Base-by-base conservation (phyloP, 2,797 vertebrate species). In the Anniella stebbinsi region DNA sequence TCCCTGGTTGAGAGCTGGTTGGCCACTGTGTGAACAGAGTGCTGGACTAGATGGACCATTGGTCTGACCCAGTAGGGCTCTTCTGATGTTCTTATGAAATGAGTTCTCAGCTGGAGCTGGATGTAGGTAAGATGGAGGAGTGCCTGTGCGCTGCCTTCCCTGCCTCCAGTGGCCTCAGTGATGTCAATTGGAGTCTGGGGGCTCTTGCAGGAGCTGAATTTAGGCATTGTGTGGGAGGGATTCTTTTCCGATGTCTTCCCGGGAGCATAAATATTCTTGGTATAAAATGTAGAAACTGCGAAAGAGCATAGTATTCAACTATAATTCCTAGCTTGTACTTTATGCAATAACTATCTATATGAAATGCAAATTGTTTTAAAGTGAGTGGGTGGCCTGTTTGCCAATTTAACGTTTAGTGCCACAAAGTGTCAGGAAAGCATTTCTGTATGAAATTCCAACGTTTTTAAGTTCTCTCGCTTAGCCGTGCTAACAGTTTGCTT, bases 331-430 rank as follows among this genome's bases (percentile, higher is more conserved):
- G n/a, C 6, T 57, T n/a, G 28, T 70, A 4, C 57, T 70, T 84
- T 84, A 70, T n/a, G 10, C 17, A 41, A 21, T 45, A 84, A 69
- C 73, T 38, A 36, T n/a, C n/a, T 86, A 36, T 72, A 86, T 33
- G 67, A 75, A 38, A 86, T 28, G n/a, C 13, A 57, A 25, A 86
- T 72, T 36, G 33, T 57, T 86, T 21, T 66, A 30, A 38, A 75
- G 25, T 88, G 84, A 80, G 78, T 73, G 80, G 17, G 13, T 72
- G 91, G 83, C 8, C 69, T 88, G 89, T 87, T 70, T 91, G 60
- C 28, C 6, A 36, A 18, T 36, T 66, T 21, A 67, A 83, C 3
- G 45, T 69, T 88, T 67, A 89, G 76, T 89, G 77, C 54, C 23
- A 18, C 17, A 23, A 10, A 21, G 81, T 88, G 63, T 89, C 70